Base-by-base conservation (phyloP, 2,888 invertebrate genomes). In the Amiota mariae region DNA sequence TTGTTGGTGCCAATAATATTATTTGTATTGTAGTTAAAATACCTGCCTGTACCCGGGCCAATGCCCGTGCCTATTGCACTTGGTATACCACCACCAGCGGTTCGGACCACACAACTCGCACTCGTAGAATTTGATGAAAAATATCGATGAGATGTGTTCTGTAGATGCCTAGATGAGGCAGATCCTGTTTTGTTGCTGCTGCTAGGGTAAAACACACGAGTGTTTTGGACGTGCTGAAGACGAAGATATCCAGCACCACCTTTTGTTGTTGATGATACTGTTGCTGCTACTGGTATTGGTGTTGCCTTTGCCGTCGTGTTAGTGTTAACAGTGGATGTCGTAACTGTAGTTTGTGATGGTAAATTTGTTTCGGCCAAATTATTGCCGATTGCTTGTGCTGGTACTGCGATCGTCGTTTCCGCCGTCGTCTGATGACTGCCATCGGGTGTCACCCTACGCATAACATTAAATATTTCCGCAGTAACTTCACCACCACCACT, bases 381-480 rank as follows among this genome's bases (percentile, higher is more conserved):
- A 51, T 48, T 68, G 48, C 8, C 49, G 11, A 13, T 48, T n/a
- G 48, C 74, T 59, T 76, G 24, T 57, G 15, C n/a, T 24, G 24
- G 24, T 24, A 3, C 24, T 24, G 24, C 18, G 10, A 15, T 9
- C 15, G 15, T 18, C 57, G 51, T 51, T 6, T 11, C n/a, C n/a
- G n/a, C n/a, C n/a, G n/a, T n/a, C n/a, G n/a, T 1, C 1, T 11
- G 51, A 13, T 85, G 82, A 78, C 86, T 86, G 81, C 86, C 84
- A 81, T 84, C 82, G 73, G 81, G 73, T 75, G 83, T 75, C 74
- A 79, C 75, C 68, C n/a, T n/a, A n/a, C n/a, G n/a, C n/a, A n/a
- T n/a, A n/a, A n/a, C n/a, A n/a, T 86, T 87, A 82, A 24, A 24
- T 70, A 76, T 68, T 73, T 68, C 15, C 49, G 20, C 61, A 64